phyloP scores from a whole-genome alignment of 2,113 vertebrate species.

The Balaenoptera acutorostrata region DNA sequence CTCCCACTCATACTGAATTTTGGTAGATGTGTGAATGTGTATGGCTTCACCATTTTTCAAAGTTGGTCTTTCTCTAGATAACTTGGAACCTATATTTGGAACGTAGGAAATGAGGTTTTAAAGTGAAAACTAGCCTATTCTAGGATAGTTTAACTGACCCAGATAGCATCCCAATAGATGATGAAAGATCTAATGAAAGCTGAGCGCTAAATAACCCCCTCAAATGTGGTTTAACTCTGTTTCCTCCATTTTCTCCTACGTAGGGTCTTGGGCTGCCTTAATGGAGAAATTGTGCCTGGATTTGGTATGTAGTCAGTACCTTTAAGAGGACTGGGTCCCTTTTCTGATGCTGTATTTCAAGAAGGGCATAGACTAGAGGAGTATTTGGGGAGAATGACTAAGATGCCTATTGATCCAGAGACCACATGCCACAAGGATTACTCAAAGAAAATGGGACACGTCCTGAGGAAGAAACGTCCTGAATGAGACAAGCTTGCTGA shows the following conservation, averaged over 20 bases:
- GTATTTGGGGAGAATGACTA: background rate
- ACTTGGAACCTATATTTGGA: slow-evolving; percentile 63
- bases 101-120: slow-evolving; percentile 64
- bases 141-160: slow-evolving; percentile 50
- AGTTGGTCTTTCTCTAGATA: slow-evolving; percentile 53
- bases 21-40: background rate
- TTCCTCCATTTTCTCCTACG: background rate
- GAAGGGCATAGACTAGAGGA: background rate
- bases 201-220: background rate
- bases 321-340: background rate
- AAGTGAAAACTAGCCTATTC: slow-evolving; percentile 38
- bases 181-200: background rate
- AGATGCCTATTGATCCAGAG: background rate
- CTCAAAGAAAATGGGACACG: background rate
- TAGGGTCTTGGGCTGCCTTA: background rate
- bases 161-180: slow-evolving; percentile 11
- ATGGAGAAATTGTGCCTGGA: background rate
- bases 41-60: slow-evolving; percentile 44
- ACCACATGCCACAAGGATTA: background rate
- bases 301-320: background rate
- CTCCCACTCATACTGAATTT: background rate
- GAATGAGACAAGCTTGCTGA: background rate
- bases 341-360: background rate
- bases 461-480: background rate
- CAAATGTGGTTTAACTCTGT: background rate